These are phyloP conservation scores for Argopecten irradians DNA, from an alignment of 1,140 invertebrate genomes.

Conservation along the genomic window DNA sequence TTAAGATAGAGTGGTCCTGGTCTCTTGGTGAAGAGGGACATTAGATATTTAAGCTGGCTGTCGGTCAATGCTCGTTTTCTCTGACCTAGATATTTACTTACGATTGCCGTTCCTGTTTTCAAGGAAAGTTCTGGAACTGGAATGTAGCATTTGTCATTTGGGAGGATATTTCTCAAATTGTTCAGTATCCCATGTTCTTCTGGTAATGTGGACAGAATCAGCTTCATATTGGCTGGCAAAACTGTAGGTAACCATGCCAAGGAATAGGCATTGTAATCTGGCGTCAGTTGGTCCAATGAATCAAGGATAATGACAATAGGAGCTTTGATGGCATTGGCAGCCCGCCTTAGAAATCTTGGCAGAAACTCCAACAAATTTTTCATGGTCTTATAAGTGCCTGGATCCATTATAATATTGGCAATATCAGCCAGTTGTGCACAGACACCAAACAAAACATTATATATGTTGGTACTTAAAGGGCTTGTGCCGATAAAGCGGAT, in stretches of 20 bases:
- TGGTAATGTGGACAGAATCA: conserved; percentile 83
- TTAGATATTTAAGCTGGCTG: conserved; percentile 51
- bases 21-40: conserved; percentile 46
- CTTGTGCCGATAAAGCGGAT: conserved; percentile 65
- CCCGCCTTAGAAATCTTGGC: conserved; percentile 45
- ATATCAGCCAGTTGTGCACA: conserved; percentile 58
- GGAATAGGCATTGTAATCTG: conserved; percentile 56
- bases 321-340: conserved; percentile 28
- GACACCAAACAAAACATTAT: conserved; percentile 56
- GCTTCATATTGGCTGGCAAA: conserved; percentile 71
- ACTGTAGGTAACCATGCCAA: conserved; percentile 66
- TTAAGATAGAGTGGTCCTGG: conserved; percentile 60
- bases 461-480: conserved; percentile 53
- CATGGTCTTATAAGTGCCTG: conserved; percentile 51
- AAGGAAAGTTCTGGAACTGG: conserved; percentile 47
- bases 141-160: conserved; percentile 39
- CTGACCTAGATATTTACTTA: conserved; percentile 44
- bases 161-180: conserved; percentile 49
- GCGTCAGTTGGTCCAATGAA: conserved; percentile 69
- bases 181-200: conserved; percentile 59
- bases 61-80: conserved; percentile 52
- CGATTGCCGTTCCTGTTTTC: conserved; percentile 45
- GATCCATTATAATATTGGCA: conserved; percentile 51
- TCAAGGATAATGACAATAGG: conserved; percentile 68
- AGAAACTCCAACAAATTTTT: conserved; percentile 52